Conservation (phyloP, 2,888 invertebrate genomes). For the Eumerus sabulonum region DNA sequence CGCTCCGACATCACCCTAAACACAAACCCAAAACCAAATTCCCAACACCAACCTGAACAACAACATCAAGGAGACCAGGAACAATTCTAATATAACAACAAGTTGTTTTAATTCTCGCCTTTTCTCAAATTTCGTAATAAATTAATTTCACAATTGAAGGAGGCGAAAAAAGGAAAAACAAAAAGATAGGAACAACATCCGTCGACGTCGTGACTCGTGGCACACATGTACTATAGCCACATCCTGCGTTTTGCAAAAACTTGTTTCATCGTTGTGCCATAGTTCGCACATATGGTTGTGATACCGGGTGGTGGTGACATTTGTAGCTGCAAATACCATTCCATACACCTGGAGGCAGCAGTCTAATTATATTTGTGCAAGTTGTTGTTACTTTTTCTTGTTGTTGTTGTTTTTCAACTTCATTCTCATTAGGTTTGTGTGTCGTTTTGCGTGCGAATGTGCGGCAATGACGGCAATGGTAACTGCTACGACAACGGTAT, state of each 20-base stretch:
- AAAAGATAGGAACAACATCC: too few species aligned
- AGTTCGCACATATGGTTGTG: constrained; percentile 15
- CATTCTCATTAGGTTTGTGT: neutral
- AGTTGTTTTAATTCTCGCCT: neutral
- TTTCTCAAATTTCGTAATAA: constrained; percentile 32
- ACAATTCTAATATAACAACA: constrained; percentile 12
- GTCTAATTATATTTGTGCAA: constrained; percentile 62
- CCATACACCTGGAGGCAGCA: constrained; percentile 45
- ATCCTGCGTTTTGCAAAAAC: neutral
- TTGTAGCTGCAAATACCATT: constrained; percentile 39
- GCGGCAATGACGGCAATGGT: constrained; percentile 71
- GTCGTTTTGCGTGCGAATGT: constrained; percentile 58
- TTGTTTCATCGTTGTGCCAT: constrained; percentile 9
- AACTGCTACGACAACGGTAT: constrained; percentile 68
- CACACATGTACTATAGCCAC: neutral
- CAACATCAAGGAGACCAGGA: neutral
- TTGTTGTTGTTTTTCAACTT: constrained; percentile 23
- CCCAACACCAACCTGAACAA: neutral
- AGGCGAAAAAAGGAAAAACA: neutral
- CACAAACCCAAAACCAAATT: too few species aligned
- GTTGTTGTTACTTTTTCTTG: constrained; percentile 32
- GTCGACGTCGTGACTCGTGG: too few species aligned
- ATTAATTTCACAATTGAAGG: constrained; percentile 45
- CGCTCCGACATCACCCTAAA: neutral
- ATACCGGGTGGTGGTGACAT: too few species aligned